Percentiles rank a stretch among this genome's conserved stretches.
Conservation (phyloP, 2,888 invertebrate genomes). For the Boloria euphrosyne region DNA sequence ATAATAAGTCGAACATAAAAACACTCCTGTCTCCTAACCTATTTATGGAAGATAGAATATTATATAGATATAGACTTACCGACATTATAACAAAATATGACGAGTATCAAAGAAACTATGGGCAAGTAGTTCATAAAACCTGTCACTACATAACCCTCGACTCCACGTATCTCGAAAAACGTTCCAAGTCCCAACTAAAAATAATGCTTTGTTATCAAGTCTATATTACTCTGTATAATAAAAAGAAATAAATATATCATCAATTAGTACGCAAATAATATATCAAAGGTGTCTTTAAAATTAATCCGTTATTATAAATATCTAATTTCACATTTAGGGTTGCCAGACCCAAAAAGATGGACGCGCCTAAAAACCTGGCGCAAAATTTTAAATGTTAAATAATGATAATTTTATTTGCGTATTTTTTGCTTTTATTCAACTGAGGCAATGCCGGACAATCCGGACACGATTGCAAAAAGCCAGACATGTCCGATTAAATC, state of each 20-base stretch:
- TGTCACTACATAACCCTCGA: conserved; percentile 42
- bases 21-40: not conserved
- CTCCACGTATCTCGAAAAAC: conserved; percentile 55
- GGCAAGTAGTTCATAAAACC: conserved; percentile 65
- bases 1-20: no score
- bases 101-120: conserved; percentile 58
- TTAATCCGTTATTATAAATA: not conserved
- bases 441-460: no score
- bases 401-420: no score
- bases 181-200: conserved; percentile 60
- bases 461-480: not conserved
- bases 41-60: not conserved
- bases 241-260: not conserved
- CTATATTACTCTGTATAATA: not conserved
- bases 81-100: conserved; percentile 60
- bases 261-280: not conserved
- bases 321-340: not conserved
- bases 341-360: not conserved
- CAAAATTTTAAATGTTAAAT: no score
- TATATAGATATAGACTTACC: conserved; percentile 49
- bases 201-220: not conserved
- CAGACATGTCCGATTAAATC: no score
- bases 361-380: not conserved
- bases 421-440: no score
- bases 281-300: no score